phyloP scores from a whole-genome alignment of 1,140 invertebrate genomes.

The Condylostylus longicornis region DNA sequence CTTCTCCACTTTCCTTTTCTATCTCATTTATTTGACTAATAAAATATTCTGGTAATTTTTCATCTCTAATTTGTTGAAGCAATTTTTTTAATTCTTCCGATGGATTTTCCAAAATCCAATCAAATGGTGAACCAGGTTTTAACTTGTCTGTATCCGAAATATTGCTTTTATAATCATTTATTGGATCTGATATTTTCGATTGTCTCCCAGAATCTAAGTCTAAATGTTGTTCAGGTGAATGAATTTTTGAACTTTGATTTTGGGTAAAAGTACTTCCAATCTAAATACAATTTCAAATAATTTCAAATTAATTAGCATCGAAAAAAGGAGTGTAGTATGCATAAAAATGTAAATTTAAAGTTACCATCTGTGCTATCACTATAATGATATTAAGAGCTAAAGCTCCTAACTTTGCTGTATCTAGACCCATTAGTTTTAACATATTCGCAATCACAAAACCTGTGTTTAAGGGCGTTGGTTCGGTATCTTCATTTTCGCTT shows the following conservation, averaged over 20 bases:
- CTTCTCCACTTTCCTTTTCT: slow-evolving; percentile 34
- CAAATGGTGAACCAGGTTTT: slow-evolving; percentile 29
- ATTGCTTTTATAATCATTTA: slow-evolving; percentile 1
- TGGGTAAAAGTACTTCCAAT: background rate
- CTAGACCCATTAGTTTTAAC: slow-evolving; percentile 54
- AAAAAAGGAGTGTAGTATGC: slow-evolving; percentile 18
- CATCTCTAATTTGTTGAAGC: slow-evolving; percentile 39
- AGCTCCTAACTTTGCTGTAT: slow-evolving; percentile 55
- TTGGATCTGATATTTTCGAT: background rate
- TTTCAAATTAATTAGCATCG: background rate
- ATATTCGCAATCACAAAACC: slow-evolving; percentile 43
- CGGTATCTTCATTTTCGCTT: slow-evolving; percentile 3
- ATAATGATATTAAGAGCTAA: slow-evolving; percentile 65
- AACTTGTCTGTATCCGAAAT: slow-evolving; percentile 16
- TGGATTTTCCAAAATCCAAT: slow-evolving; percentile 35
- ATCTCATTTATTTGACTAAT: slow-evolving; percentile 42
- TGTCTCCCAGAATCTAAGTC: slow-evolving; percentile 9
- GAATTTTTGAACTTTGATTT: background rate
- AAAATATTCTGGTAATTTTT: slow-evolving; percentile 40
- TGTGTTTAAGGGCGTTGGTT: slow-evolving; percentile 10
- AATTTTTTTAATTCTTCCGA: slow-evolving; percentile 38
- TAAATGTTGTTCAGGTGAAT: slow-evolving; percentile 26
- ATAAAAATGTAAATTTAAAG: too few relatives aligned
- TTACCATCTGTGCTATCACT: slow-evolving; percentile 72
- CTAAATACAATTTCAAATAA: background rate